These are phyloP conservation scores for Cephalopterus ornatus DNA, from an alignment of 2,113 vertebrate genomes.

Conservation along the genomic window DNA sequence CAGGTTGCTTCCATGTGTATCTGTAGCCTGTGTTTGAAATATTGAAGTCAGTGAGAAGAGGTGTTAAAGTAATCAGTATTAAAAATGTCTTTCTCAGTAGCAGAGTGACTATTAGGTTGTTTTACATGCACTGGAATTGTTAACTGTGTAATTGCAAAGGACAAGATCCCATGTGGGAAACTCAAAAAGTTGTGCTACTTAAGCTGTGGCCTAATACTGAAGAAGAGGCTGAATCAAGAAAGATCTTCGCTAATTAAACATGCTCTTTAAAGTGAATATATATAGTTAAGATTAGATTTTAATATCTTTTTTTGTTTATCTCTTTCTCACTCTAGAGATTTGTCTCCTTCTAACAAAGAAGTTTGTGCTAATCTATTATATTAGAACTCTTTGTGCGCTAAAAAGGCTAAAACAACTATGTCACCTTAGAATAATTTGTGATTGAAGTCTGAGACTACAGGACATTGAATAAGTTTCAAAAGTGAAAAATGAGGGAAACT, in stretches of 20 bases:
- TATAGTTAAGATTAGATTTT: not conserved
- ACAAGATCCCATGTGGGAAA: not conserved
- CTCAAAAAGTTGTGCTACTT: not conserved
- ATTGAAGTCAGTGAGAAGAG: not conserved
- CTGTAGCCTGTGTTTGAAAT: not conserved
- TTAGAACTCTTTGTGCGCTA: not conserved
- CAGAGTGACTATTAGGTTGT: not conserved
- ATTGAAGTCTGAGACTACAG: not conserved
- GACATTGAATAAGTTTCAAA: not conserved
- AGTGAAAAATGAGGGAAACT: not conserved
- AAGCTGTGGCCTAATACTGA: not conserved
- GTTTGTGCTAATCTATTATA: not conserved
- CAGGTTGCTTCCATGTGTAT: not conserved
- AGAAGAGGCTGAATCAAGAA: not conserved
- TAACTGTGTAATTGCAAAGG: not conserved
- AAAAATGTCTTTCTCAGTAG: not conserved
- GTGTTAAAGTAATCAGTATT: not conserved
- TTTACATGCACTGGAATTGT: not conserved
- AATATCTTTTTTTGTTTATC: not conserved
- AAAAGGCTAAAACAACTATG: not conserved
- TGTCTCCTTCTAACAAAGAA: not conserved
- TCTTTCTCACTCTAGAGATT: not conserved
- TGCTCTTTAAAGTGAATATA: not conserved
- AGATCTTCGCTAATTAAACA: not conserved
- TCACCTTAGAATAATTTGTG: not conserved